A percentile compares a stretch with the other conserved stretches of the same genome.
These are phyloP conservation scores for Chelonoidis abingdonii DNA, from an alignment of 2,113 vertebrate genomes.

Conservation along the genomic window DNA sequence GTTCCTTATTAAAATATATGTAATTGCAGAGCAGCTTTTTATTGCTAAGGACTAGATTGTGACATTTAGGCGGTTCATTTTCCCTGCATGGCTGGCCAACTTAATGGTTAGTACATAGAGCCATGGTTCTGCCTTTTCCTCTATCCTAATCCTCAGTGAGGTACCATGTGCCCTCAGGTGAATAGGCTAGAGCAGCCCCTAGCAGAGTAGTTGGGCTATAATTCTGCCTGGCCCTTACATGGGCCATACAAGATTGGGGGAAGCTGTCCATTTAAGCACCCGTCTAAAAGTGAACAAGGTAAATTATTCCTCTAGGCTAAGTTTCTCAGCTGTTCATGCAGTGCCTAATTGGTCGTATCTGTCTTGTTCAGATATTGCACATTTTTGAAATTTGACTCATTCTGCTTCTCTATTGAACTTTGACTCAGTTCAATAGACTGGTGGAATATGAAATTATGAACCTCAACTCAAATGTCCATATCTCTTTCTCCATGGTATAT, in stretches of 20 bases:
- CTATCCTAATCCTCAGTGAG: accelerated
- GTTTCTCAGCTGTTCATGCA: background rate
- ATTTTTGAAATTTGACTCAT: background rate
- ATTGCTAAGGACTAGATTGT: background rate
- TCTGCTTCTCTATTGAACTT: background rate
- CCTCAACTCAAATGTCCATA: background rate
- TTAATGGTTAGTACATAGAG: accelerated
- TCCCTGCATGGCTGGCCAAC: background rate
- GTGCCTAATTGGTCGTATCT: background rate
- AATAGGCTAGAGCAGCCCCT: background rate
- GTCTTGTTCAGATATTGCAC: background rate
- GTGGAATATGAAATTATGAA: background rate
- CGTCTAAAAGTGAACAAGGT: background rate
- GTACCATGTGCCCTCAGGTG: background rate
- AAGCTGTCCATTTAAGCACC: background rate
- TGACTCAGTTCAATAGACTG: background rate
- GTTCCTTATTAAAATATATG: background rate
- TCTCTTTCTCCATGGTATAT: conserved; percentile 4
- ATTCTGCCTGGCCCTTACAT: background rate
- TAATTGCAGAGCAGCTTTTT: background rate
- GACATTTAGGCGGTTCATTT: background rate
- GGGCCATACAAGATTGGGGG: background rate
- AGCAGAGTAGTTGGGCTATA: accelerated
- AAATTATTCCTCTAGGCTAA: background rate
- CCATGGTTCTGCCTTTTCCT: background rate